Percentiles rank a stretch among this genome's conserved stretches.
These are phyloP conservation scores for Cuniculus paca DNA, from an alignment of 2,797 vertebrate species.

Conservation along the genomic window DNA sequence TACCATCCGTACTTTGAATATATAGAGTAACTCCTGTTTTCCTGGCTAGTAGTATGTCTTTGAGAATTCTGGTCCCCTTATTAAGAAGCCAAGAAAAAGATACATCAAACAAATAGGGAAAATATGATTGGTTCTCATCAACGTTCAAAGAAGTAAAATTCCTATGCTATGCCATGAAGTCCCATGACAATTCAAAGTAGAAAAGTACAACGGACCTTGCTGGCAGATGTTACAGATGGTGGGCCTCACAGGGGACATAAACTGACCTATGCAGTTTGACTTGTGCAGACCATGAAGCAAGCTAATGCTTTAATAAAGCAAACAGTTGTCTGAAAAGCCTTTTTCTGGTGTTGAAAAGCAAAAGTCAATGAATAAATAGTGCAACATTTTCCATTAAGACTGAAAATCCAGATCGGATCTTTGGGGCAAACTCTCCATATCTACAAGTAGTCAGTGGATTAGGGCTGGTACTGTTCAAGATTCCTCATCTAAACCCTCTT, in stretches of 20 bases:
- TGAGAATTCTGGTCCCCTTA: not conserved
- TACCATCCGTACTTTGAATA: not conserved
- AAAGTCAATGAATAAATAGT: slow-evolving; percentile 14
- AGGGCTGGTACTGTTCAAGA: not conserved
- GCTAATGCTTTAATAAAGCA: not conserved
- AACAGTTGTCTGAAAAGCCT: not conserved
- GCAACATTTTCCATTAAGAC: not conserved
- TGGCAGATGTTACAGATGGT: not conserved
- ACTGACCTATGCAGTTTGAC: not conserved
- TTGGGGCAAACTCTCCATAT: not conserved
- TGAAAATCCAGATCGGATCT: not conserved
- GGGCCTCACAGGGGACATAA: not conserved
- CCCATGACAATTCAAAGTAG: not conserved
- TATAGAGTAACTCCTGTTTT: not conserved
- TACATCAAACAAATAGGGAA: not conserved
- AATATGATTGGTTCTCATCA: not conserved
- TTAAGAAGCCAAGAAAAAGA: not conserved
- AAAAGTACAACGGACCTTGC: not conserved
- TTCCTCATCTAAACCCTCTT: not conserved
- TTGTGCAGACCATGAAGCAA: not conserved
- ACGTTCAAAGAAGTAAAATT: not conserved
- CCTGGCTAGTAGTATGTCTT: not conserved
- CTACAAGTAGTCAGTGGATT: not conserved
- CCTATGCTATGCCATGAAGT: not conserved
- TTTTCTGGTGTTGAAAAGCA: slow-evolving; percentile 5